Percentiles rank a stretch among this genome's conserved stretches.
Conservation (phyloP, 2,113 vertebrate species). For the Poecilia latipinna region DNA sequence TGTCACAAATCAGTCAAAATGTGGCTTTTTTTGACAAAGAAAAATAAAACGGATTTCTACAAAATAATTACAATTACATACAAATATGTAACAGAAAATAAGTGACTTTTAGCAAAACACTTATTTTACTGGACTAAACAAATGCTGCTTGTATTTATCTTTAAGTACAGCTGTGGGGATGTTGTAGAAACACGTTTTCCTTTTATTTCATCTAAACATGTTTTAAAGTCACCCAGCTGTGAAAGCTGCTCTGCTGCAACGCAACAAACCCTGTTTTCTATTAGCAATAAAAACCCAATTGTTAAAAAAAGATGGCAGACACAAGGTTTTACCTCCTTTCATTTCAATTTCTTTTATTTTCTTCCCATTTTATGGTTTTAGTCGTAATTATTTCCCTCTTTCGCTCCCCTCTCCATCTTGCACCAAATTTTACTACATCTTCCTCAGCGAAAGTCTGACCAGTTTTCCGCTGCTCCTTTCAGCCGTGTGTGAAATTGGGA, state of each 20-base stretch:
- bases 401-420: background rate
- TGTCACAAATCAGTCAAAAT: too few relatives aligned
- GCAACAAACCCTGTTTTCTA: slow-evolving; percentile 34
- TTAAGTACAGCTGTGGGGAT: background rate
- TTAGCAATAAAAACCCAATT: slow-evolving; percentile 39
- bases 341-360: background rate
- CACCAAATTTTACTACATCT: slow-evolving; percentile 33
- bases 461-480: slow-evolving; percentile 30
- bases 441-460: slow-evolving; percentile 4
- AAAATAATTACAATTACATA: too few relatives aligned
- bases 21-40: too few relatives aligned
- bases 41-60: too few relatives aligned
- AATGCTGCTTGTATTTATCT: background rate
- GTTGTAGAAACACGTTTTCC: background rate
- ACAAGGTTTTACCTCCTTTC: background rate
- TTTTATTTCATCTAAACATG: background rate
- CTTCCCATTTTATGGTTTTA: background rate
- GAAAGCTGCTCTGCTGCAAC: background rate
- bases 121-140: background rate
- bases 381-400: background rate
- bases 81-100: too few relatives aligned
- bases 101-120: background rate
- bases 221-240: background rate
- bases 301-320: slow-evolving; percentile 10
- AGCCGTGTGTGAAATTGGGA: slow-evolving; percentile 72